Conservation (phyloP, 2,113 vertebrate genomes). For the Piliocolobus tephrosceles region DNA sequence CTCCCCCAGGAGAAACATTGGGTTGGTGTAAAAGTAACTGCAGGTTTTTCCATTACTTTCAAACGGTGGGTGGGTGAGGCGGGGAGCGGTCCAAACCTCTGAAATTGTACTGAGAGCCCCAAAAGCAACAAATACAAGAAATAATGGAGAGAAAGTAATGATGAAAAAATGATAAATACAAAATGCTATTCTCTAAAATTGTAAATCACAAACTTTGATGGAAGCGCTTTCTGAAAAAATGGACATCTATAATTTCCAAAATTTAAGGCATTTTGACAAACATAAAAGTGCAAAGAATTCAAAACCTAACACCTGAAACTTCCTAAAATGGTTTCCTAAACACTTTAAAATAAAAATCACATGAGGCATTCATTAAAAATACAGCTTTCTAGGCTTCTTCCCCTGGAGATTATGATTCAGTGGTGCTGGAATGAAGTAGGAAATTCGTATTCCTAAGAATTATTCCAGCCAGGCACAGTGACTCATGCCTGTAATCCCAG, state of each 20-base stretch:
- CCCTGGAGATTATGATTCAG: not conserved
- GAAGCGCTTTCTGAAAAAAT: constrained; percentile 19
- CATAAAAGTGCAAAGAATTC: constrained; percentile 27
- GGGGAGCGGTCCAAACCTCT: not conserved
- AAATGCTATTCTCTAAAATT: constrained; percentile 27
- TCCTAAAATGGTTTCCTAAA: not conserved
- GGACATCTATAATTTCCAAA: not conserved
- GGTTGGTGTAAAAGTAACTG: not conserved
- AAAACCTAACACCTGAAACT: constrained; percentile 7
- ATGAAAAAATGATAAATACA: not conserved
- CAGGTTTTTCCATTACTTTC: too few relatives aligned
- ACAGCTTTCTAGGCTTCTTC: not conserved
- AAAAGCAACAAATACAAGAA: constrained; percentile 9
- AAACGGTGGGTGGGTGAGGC: too few relatives aligned
- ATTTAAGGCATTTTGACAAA: constrained; percentile 16
- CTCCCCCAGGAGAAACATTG: not conserved
- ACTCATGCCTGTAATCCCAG: too few relatives aligned
- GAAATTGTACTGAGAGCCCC: not conserved
- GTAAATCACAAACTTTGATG: constrained; percentile 39
- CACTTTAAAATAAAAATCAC: constrained; percentile 22
- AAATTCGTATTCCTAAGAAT: not conserved
- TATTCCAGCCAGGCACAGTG: not conserved
- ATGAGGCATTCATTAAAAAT: not conserved
- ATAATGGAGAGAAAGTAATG: not conserved
- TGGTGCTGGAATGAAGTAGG: not conserved